These are phyloP conservation scores for Chauna torquata DNA, from an alignment of 2,113 vertebrate species.

Conservation along the genomic window DNA sequence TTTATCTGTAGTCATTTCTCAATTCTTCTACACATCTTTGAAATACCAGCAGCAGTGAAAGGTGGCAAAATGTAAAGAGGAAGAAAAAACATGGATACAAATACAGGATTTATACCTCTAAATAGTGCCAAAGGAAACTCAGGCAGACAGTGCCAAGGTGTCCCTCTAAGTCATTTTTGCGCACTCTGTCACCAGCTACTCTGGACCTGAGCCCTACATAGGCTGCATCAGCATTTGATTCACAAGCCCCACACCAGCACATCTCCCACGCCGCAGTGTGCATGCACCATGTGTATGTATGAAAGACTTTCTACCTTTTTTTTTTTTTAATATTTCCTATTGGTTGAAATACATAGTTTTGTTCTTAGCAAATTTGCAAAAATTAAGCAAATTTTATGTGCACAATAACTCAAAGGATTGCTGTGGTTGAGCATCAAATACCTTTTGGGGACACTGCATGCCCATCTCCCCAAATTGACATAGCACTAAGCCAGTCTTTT, in stretches of 20 bases:
- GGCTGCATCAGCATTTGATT: neutral
- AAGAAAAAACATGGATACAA: neutral
- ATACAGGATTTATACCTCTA: neutral
- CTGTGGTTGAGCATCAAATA: neutral
- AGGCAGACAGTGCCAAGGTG: neutral
- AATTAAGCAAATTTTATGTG: neutral
- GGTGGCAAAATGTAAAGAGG: neutral
- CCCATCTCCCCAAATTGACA: neutral
- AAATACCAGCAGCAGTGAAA: neutral
- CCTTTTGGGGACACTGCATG: fast-evolving
- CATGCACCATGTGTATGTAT: fast-evolving
- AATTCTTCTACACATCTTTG: neutral
- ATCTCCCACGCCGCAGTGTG: fast-evolving
- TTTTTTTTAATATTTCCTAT: neutral
- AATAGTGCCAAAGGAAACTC: neutral
- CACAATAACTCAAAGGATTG: neutral
- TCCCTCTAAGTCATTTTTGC: neutral
- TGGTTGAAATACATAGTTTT: neutral
- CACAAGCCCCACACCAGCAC: fast-evolving
- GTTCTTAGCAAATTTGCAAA: no score
- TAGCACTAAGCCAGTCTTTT: neutral
- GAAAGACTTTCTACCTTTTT: neutral
- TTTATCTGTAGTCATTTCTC: neutral
- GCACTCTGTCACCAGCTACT: no score
- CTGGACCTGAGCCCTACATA: neutral